A percentile compares a stretch with the other conserved stretches of the same genome.
Evolutionary conservation across 2,113 vertebrate genomes (phyloP).

Genomic region (Plecotus auritus): DNA sequence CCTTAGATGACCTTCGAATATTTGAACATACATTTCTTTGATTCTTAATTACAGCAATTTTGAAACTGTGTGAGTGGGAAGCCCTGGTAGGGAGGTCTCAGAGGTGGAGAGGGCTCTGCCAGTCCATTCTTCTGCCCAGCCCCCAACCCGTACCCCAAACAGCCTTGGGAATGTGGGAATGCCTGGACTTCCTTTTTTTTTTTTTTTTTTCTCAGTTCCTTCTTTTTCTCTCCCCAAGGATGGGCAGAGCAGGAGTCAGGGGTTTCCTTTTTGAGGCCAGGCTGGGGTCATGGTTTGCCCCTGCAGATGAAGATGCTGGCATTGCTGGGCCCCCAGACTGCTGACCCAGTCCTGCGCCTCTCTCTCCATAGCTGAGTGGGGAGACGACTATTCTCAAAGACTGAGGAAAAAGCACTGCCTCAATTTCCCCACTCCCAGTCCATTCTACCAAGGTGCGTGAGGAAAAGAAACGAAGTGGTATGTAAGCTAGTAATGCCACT

Average conservation of each 20-base stretch:
- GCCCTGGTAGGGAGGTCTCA: background rate
- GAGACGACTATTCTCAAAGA: background rate
- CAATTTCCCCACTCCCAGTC: rapidly evolving
- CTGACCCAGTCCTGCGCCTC: background rate
- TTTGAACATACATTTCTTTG: background rate
- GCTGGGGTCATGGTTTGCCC: background rate
- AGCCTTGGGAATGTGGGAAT: background rate
- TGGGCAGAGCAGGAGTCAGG: background rate
- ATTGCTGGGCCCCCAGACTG: background rate
- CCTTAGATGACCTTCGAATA: slow-evolving; percentile 2
- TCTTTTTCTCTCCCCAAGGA: background rate
- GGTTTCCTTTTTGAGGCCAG: background rate
- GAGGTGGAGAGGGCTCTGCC: background rate
- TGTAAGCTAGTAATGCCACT: background rate
- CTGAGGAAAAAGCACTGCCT: background rate
- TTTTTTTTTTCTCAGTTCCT: background rate
- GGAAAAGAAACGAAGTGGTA: background rate
- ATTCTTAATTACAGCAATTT: slow-evolving; percentile 3
- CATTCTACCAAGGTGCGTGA: background rate
- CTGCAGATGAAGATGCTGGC: background rate
- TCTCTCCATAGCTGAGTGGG: background rate
- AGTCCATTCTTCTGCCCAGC: background rate
- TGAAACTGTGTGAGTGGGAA: background rate
- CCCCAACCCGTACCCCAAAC: background rate
- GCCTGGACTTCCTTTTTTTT: background rate